Conservation (phyloP, 2,888 invertebrate species). For the Axea sp. region DNA sequence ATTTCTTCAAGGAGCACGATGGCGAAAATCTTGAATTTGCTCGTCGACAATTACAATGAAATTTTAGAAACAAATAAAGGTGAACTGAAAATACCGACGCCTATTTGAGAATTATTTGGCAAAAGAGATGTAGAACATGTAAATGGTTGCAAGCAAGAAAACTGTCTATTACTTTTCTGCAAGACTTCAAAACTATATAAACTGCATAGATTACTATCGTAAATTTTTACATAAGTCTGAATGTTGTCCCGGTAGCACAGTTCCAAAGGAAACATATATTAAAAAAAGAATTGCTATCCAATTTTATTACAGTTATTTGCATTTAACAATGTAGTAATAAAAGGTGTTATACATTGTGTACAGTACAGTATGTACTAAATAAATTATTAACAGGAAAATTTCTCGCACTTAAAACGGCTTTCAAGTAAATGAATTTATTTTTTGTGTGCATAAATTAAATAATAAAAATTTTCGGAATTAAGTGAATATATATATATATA, state of each 20-base stretch:
- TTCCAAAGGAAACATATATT: constrained; percentile 16
- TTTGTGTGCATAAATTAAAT: no score
- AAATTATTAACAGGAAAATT: constrained; percentile 18
- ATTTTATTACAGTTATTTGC: constrained; percentile 43
- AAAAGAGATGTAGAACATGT: constrained; percentile 45
- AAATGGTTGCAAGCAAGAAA: constrained; percentile 19
- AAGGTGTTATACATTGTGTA: not conserved
- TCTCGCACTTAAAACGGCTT: no score
- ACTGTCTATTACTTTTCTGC: constrained; percentile 19
- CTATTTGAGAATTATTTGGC: not conserved
- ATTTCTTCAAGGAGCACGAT: constrained; percentile 68
- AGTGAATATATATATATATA: no score
- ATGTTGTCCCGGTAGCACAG: constrained; percentile 48
- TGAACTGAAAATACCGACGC: constrained; percentile 67
- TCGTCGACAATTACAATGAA: constrained; percentile 82
- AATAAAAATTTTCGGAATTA: no score
- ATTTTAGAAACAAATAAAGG: constrained; percentile 80
- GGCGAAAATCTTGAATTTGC: constrained; percentile 80
- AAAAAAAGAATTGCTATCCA: constrained; percentile 22
- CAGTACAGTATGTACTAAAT: constrained; percentile 3
- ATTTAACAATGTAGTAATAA: constrained; percentile 27
- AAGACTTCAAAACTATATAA: constrained; percentile 20
- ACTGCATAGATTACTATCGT: constrained; percentile 27
- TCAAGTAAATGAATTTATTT: no score
- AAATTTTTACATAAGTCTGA: constrained; percentile 35